Percentiles rank a stretch among this genome's conserved stretches.
Evolutionary conservation across 92 coral and sea anemone genomes (phyloP).

Genomic region (Zoanthus gigantus): DNA sequence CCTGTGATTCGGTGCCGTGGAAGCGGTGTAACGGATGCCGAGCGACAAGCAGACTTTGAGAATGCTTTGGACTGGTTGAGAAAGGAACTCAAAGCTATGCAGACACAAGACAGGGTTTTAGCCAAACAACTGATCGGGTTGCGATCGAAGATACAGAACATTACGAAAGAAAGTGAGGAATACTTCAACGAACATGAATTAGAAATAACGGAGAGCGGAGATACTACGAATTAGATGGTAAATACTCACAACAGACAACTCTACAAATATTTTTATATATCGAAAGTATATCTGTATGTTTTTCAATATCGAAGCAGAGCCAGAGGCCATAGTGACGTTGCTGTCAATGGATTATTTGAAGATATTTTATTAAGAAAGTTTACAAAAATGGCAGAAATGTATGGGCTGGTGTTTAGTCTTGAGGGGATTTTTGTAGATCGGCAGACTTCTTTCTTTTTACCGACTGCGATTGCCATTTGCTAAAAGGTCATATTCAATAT

Average conservation of each 20-base stretch:
- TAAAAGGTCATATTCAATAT: not conserved
- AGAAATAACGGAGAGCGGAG: constrained; percentile 57
- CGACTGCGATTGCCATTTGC: not conserved
- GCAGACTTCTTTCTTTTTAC: not conserved
- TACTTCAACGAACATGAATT: constrained; percentile 61
- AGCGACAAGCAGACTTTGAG: constrained; percentile 71
- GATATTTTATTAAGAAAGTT: no score
- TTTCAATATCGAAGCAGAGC: not conserved
- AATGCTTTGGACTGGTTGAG: constrained; percentile 76
- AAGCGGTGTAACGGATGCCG: constrained; percentile 72
- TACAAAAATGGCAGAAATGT: no score
- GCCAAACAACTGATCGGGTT: constrained; percentile 79
- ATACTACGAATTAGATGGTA: constrained; percentile 6
- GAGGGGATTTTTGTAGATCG: not conserved
- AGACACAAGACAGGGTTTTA: constrained; percentile 75
- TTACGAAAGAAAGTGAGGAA: constrained; percentile 69
- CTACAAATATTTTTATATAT: not conserved
- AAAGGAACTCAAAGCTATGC: constrained; percentile 76
- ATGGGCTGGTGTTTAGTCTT: no score
- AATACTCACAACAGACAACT: not conserved
- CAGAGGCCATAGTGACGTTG: no score
- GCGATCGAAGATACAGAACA: constrained; percentile 78
- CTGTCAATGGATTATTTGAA: no score
- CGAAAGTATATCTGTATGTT: not conserved
- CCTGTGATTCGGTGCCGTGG: constrained; percentile 65